phyloP scores from a whole-genome alignment of 64 coral and sea anemone genomes.

The Anthopleura sola region DNA sequence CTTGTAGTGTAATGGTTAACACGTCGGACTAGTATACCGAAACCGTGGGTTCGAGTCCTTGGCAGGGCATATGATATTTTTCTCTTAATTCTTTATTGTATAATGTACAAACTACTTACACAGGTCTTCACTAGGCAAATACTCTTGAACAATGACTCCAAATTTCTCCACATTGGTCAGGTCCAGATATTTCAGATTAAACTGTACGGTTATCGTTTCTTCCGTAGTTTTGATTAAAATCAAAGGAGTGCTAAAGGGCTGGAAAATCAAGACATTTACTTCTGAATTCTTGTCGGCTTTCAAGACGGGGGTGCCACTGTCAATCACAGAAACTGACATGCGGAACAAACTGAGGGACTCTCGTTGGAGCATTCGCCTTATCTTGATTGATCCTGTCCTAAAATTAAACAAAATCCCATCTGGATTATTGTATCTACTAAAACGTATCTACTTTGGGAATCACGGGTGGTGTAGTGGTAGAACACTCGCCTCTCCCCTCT shows the following conservation, averaged over 20 bases:
- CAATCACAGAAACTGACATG: conserved; percentile 60
- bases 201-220: conserved; percentile 55
- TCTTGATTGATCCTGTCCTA: conserved; percentile 62
- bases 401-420: not conserved
- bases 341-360: conserved; percentile 69
- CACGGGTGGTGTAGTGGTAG: too few species aligned
- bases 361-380: conserved; percentile 17
- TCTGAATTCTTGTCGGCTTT: conserved; percentile 34
- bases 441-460: too few species aligned
- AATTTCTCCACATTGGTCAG: conserved; percentile 60
- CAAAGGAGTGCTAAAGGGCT: conserved; percentile 26
- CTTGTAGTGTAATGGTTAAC: too few species aligned
- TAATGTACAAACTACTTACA: conserved; percentile 47
- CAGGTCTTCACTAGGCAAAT: conserved; percentile 8
- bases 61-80: too few species aligned
- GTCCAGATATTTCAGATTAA: conserved; percentile 62
- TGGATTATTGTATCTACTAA: too few species aligned
- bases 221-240: conserved; percentile 56
- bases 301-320: conserved; percentile 54
- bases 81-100: too few species aligned
- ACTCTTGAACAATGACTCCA: conserved; percentile 83
- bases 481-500: too few species aligned
- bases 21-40: too few species aligned
- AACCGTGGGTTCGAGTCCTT: too few species aligned
- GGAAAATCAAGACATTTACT: conserved; percentile 65